Evolutionary conservation across 2,888 invertebrate species (phyloP).

Genomic region (Silvanus unidentatus): DNA sequence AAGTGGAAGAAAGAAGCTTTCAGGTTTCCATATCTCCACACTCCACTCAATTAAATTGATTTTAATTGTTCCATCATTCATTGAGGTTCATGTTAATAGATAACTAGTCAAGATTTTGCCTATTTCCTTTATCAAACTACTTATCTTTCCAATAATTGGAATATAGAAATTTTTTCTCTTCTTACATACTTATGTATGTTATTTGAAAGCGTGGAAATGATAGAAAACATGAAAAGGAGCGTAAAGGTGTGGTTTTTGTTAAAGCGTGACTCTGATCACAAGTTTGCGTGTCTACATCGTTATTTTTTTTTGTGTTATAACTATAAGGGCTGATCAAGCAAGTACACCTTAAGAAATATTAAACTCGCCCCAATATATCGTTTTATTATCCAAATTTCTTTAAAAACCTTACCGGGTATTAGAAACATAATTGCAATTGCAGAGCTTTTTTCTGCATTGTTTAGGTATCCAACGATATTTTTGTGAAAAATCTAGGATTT

Average conservation of each 20-base stretch:
- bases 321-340: slow-evolving; percentile 15
- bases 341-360: slow-evolving; percentile 19
- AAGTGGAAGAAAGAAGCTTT: no score
- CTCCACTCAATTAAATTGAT: no score
- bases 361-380: slow-evolving; percentile 12
- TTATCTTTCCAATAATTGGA: no score
- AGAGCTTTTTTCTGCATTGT: no score
- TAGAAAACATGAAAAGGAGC: slow-evolving; percentile 21
- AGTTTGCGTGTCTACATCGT: slow-evolving; percentile 23
- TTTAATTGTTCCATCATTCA: no score
- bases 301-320: slow-evolving; percentile 1
- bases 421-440: no score
- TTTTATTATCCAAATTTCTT: neutral
- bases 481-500: slow-evolving; percentile 34
- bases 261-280: slow-evolving; percentile 29
- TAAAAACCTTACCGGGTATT: neutral
- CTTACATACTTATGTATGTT: neutral
- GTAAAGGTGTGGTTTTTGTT: slow-evolving; percentile 17
- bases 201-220: slow-evolving; percentile 18
- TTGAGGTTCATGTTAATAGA: no score
- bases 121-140: no score
- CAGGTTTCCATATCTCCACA: no score
- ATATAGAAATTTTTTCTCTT: no score
- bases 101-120: no score
- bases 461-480: slow-evolving; percentile 36